These are phyloP conservation scores for Fratercula arctica DNA, from an alignment of 2,797 vertebrate species.

Conservation along the genomic window DNA sequence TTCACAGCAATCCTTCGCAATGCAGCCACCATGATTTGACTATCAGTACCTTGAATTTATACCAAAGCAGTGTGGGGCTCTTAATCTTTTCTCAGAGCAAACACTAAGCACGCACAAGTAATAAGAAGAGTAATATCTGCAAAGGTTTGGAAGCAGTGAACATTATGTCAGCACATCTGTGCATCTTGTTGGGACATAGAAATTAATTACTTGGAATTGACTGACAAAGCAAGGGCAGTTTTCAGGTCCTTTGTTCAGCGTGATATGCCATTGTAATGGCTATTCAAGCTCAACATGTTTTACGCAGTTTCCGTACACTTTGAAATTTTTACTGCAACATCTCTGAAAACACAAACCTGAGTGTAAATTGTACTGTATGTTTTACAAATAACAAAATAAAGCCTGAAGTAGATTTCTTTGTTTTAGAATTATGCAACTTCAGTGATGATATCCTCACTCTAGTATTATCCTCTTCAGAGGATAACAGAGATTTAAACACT, in stretches of 20 bases:
- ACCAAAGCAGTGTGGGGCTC: neutral
- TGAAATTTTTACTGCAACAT: conserved; percentile 27
- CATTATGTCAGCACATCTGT: conserved; percentile 54
- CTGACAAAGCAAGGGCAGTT: conserved; percentile 37
- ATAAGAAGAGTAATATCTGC: conserved; percentile 44
- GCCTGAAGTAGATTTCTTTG: neutral
- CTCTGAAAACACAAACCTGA: conserved; percentile 13
- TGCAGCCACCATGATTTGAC: neutral
- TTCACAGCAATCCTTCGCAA: neutral
- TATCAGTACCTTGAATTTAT: neutral
- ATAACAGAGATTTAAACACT: conserved; percentile 26
- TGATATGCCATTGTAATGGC: neutral
- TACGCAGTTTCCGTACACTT: neutral
- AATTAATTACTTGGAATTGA: conserved; percentile 65
- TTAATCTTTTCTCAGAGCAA: conserved; percentile 8
- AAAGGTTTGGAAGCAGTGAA: conserved; percentile 43
- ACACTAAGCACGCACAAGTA: neutral
- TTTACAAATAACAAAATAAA: conserved; percentile 46
- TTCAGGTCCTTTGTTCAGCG: conserved; percentile 22
- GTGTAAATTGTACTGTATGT: neutral
- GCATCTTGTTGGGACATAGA: conserved; percentile 49
- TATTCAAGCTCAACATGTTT: neutral
- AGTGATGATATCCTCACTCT: neutral
- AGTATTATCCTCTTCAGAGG: neutral
- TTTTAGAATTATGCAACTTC: conserved; percentile 15